Base-by-base conservation (phyloP, 2,797 vertebrate species). In the Chromis chromis region DNA sequence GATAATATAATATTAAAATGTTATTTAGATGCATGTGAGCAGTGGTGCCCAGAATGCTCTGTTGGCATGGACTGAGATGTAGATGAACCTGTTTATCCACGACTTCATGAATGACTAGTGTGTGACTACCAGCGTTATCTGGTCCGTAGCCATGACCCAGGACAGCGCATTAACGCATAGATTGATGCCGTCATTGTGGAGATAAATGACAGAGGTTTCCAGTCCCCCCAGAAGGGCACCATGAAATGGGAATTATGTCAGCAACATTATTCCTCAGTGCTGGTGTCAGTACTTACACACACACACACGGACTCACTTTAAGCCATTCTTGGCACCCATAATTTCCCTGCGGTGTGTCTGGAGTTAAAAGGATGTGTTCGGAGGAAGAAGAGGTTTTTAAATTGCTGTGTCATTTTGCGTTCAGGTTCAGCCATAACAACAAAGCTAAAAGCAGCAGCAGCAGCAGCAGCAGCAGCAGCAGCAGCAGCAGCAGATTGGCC, bases 241-340 rank as follows among this genome's bases (percentile, higher is more conserved):
- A 22, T 79, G 82, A 86, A 87, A 82, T 78, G 76, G 79, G 68
- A 85, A 79, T 85, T 72, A 85, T 78, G 78, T 89, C 81, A 76
- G 59, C 17, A 16, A 57, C 69, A 78, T 82, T 77, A 85, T 83
- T 81, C 76, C 58, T 79, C 77, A 54, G 21, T 17, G 12, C 28
- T 36, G 48, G 49, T 74, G 73, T 77, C 66, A 52, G 56, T 56
- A 54, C 40, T 36, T 36, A 44, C 42, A 44, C 22, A 24, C 36
- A 40, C 66, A 40, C 36, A 40, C 65, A 44, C 52, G 40, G 14
- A 39, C 27, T 17, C 36, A 31, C 21, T 65, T 63, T n/a, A 36
- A 25, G 21, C 67, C 28, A 31, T 52, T 22, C 50, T 66, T 6
- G 17, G 46, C 31, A n/a, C 28, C 9, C 22, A 25, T 33, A 57